Base-by-base conservation (phyloP, 1,140 invertebrate genomes). In the Megathymus violae region DNA sequence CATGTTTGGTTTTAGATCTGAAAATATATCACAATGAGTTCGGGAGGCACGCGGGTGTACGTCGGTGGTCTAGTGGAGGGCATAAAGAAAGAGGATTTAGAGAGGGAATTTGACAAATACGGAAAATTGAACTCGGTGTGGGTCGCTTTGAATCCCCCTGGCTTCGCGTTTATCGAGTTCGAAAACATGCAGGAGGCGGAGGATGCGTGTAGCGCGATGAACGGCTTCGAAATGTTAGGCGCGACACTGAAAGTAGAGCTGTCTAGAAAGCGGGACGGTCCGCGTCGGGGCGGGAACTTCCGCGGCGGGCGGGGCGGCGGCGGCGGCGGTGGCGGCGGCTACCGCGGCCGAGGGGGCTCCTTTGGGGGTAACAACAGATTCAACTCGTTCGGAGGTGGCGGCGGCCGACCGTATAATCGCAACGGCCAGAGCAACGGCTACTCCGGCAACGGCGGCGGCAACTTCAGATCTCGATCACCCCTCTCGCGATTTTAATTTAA, bases 41-140 rank as follows among this genome's bases (percentile, higher is more conserved):
- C 79, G 67, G 92, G 93, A 76, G 94, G 94, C 56, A 96, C 95
- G 65, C 93, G 96, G 71, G 95, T 97, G 19, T 97, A 97, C 87
- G 96, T 97, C 51, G 96, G 96, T 67, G 96, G 96, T 71, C 93
- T 97, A 62, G 94, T 94, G 72, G 95, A 96, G 77, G 94, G 93
- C 78, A 95, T 97, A 74, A 97, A 97, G 88, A 97, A 97, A 82
- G 96, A 97, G 91, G 96, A 97, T 86, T 88, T 97, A 31, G 96
- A 98, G 82, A 93, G 94, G 82, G 95, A 96, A 83, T 97, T 97
- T 85, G 94, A 95, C 75, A 96, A 96, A 92, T 99, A 97, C 92
- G 98, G 98, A 48, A 97, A 97, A 92, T 93, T 97, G 78, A 98
- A 96, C 91, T 99, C 96, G 86, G 98, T 99, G 40, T 98, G 97